These are phyloP conservation scores for Xylocampa areola DNA, from an alignment of 2,888 invertebrate genomes.

Conservation along the genomic window DNA sequence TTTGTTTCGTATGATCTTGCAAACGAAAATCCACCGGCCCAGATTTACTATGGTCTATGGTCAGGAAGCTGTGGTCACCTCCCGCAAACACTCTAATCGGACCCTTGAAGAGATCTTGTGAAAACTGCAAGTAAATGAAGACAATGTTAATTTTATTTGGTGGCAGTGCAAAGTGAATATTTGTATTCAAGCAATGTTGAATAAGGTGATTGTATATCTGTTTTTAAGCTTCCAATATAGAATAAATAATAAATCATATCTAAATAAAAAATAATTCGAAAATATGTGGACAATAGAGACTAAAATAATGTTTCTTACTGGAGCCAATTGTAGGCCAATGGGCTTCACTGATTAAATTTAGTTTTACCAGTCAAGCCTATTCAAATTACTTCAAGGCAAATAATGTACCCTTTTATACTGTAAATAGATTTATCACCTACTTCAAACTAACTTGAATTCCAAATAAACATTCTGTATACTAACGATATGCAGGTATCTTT, in stretches of 20 bases:
- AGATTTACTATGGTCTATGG: slow-evolving; percentile 85
- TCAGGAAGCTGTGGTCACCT: slow-evolving; percentile 96
- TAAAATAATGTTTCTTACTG: too few species aligned
- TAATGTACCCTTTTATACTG: too few species aligned
- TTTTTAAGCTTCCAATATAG: too few species aligned
- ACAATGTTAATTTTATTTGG: slow-evolving; percentile 8
- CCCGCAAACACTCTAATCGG: slow-evolving; percentile 93
- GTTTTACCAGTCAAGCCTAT: too few species aligned
- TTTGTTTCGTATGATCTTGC: slow-evolving; percentile 90
- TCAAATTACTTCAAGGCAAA: too few species aligned
- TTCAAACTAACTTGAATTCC: slow-evolving; percentile 12
- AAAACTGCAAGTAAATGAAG: slow-evolving; percentile 73
- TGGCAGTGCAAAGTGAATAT: slow-evolving; percentile 17
- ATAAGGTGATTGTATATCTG: slow-evolving; percentile 12
- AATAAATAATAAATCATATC: too few species aligned
- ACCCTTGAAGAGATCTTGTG: slow-evolving; percentile 77
- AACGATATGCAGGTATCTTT: slow-evolving; percentile 2
- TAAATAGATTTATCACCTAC: slow-evolving; percentile 23
- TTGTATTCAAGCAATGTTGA: slow-evolving; percentile 28
- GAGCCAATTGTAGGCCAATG: too few species aligned
- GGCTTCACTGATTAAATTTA: too few species aligned
- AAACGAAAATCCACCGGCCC: slow-evolving; percentile 91
- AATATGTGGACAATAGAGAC: too few species aligned
- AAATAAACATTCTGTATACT: slow-evolving; percentile 35
- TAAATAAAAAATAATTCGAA: too few species aligned